A percentile compares a stretch with the other conserved stretches of the same genome.
Evolutionary conservation across 2,888 invertebrate species (phyloP).

Genomic region (Patella ulyssiponensis): DNA sequence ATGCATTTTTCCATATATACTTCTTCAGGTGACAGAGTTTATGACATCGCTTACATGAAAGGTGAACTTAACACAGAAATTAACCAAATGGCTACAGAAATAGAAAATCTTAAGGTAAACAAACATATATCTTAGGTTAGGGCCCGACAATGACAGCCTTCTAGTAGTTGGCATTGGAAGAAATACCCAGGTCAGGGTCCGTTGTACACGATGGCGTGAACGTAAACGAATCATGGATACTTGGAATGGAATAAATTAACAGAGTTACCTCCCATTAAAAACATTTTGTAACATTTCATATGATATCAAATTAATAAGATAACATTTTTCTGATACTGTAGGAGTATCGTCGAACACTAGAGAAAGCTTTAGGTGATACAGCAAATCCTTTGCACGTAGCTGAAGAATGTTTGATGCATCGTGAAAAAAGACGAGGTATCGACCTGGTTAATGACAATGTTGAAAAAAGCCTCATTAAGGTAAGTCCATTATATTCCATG

Average conservation of each 20-base stretch:
- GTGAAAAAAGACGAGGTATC: conserved; percentile 88
- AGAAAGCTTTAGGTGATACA: conserved; percentile 82
- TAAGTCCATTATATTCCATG: conserved; percentile 36
- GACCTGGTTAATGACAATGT: conserved; percentile 92
- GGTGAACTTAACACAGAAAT: conserved; percentile 84
- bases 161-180: too few relatives aligned
- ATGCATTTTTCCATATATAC: too few relatives aligned
- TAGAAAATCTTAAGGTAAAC: conserved; percentile 56
- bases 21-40: conserved; percentile 57
- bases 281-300: too few relatives aligned
- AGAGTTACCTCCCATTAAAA: too few relatives aligned
- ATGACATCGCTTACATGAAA: conserved; percentile 63
- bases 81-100: conserved; percentile 84
- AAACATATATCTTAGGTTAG: too few relatives aligned
- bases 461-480: conserved; percentile 84
- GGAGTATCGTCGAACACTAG: conserved; percentile 76
- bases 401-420: conserved; percentile 92
- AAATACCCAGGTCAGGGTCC: too few relatives aligned
- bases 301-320: too few relatives aligned
- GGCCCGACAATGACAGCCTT: too few relatives aligned
- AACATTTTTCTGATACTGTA: conserved; percentile 58
- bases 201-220: too few relatives aligned
- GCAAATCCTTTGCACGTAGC: conserved; percentile 91
- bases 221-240: too few relatives aligned
- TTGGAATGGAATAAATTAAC: too few relatives aligned